Base-by-base conservation (phyloP, 2,113 vertebrate species). In the Passer montanus region DNA sequence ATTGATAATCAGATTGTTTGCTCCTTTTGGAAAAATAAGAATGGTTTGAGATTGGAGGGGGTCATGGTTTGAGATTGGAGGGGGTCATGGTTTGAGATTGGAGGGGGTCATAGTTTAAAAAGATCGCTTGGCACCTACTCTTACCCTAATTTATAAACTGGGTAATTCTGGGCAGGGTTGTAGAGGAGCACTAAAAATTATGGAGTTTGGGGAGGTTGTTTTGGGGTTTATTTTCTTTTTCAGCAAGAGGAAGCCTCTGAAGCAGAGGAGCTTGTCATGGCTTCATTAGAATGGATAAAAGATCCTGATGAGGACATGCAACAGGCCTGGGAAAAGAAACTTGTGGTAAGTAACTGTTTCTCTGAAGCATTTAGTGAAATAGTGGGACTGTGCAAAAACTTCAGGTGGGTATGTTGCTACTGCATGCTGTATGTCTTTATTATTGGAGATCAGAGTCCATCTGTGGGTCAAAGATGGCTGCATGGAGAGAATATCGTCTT, bases 171-270 rank as follows among this genome's bases (percentile, higher is more conserved):
- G 58, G 26, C 30, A 74, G 24, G 8, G 2, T 21, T 58, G 53
- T 31, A 46, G 14, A 19, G 10, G 13, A 55, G 44, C 8, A 18
- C 3, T 55, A 50, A n/a, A 77, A 82, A 39, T 43, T 39, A 9
- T 4, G 21, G 15, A 17, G 11, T 35, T 44, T 56, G 7, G 9
- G 10, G 26, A 10, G 4, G 9, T 59, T 60, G 2, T 24, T 64
- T 46, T 30, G 17, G 26, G 44, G 1, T 52, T 52, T 37, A 11
- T 53, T 41, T 63, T 74, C 0, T 56, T 77, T 82, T 90, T 28
- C 85, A 98, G 98, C 93, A 94, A 81, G 78, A 96, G 31, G 98
- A 98, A 89, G 96, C 97, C 50, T 97, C 90, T 93, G 96, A 98
- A 87, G 94, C 98, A 82, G 95, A 95, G 22, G 35, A 81, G 22